A percentile compares a stretch with the other conserved stretches of the same genome.
These are phyloP conservation scores for Gallinago nigripennis DNA, from an alignment of 2,797 vertebrate species.

Conservation along the genomic window DNA sequence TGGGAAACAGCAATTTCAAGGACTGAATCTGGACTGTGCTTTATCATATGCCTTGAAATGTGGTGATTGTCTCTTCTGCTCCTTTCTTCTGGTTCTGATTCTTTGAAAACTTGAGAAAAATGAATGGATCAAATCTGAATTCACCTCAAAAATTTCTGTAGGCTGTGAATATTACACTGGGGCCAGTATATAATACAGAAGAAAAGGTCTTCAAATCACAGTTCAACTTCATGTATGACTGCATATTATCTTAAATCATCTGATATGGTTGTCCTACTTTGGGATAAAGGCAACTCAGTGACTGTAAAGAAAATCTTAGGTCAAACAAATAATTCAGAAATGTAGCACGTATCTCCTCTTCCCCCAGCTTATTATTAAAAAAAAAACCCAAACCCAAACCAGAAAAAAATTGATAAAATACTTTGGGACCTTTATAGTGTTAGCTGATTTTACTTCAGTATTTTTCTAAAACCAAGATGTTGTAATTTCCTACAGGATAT, in stretches of 20 bases:
- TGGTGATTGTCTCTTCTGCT: neutral
- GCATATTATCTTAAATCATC: neutral
- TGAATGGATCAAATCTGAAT: neutral
- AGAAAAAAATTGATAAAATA: neutral
- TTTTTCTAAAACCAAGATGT: neutral
- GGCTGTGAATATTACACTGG: neutral
- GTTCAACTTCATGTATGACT: neutral
- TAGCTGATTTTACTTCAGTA: neutral
- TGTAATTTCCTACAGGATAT: neutral
- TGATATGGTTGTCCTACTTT: neutral
- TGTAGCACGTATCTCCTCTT: neutral
- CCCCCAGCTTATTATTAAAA: neutral
- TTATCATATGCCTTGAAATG: neutral
- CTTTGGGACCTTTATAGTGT: neutral
- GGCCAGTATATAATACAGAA: neutral
- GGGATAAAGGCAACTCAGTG: neutral
- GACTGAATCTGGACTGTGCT: neutral
- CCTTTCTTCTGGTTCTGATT: neutral
- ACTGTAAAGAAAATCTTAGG: neutral
- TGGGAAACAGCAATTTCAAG: neutral
- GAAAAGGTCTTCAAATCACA: neutral
- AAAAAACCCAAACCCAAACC: rapidly evolving
- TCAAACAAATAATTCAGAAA: neutral
- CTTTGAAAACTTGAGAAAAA: neutral
- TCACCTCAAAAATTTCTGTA: neutral